Base-by-base conservation (phyloP, 2,113 vertebrate species). In the Fulmarus glacialis region DNA sequence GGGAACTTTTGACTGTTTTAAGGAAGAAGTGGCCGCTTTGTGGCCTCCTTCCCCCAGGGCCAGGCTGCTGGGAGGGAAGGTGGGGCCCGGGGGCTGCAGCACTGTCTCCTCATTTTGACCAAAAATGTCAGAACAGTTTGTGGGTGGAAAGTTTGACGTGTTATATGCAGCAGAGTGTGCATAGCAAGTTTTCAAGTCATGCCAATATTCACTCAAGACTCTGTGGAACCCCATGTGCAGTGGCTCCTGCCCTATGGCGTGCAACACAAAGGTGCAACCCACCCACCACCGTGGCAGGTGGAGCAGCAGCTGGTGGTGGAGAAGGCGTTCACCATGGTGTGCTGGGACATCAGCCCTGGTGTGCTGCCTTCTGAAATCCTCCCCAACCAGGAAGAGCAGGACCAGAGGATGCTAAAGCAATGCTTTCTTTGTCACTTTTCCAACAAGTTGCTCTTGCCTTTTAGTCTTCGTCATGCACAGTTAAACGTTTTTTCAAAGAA, bases 241-340 rank as follows among this genome's bases (percentile, higher is more conserved):
- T 3, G 1, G 11, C 45, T 59, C n/a, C 42, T 17, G 5, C 45
- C 4, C 27, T 9, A 4, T 3, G 6, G 29, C 0, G 4, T 6
- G 36, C 20, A 48, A 32, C 1, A 15, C 7, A 12, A 24, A 24
- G 20, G 63, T 4, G 52, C 43, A 30, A 15, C 30, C 53, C 30
- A 8, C 5, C 18, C 20, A 0, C 12, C 19, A 3, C 22, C 7
- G 1, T 0, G 22, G 67, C 24, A 32, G 40, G 38, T 11, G 10
- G 9, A 30, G 62, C 40, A 20, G 32, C 19, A 17, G 52, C n/a
- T 17, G 48, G 8, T 22, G 83, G 18, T 2, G 43, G 43, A 15
- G n/a, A 19, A 11, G 43, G 19, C 1, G 4, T 11, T 29, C 22
- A 15, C 30, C 30, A 5, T 2, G 3, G 12, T 24, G 15, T 32